These are phyloP conservation scores for Cavia aperea DNA, from an alignment of 2,113 vertebrate species.

Conservation along the genomic window DNA sequence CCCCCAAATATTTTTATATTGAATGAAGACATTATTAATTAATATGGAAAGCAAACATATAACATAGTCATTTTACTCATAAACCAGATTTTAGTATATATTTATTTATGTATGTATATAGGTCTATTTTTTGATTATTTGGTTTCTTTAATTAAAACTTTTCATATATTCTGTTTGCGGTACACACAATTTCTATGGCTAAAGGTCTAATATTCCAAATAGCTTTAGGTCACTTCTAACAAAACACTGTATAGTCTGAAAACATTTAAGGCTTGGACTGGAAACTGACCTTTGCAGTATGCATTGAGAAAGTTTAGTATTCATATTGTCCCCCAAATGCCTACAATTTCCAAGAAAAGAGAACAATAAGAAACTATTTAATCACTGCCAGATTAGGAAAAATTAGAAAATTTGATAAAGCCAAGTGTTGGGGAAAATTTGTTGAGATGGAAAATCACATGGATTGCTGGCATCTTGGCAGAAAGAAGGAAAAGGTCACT, in stretches of 20 bases:
- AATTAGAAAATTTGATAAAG: neutral
- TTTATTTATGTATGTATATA: neutral
- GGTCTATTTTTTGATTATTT: neutral
- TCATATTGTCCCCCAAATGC: neutral
- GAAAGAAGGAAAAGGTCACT: neutral
- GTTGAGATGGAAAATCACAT: neutral
- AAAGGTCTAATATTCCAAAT: neutral
- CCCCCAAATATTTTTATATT: neutral
- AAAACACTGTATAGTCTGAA: neutral
- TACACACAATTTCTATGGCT: neutral
- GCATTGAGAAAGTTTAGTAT: neutral
- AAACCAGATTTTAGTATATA: neutral
- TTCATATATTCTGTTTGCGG: neutral
- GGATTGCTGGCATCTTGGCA: neutral
- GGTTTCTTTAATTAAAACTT: neutral
- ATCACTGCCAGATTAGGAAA: neutral
- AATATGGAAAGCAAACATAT: neutral
- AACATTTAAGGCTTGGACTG: neutral
- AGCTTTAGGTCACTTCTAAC: neutral
- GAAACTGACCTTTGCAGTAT: neutral
- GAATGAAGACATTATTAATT: neutral
- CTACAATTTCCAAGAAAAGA: neutral
- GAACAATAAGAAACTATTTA: neutral
- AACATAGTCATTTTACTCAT: neutral
- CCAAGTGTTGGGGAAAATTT: neutral